phyloP scores from a whole-genome alignment of 2,113 vertebrate genomes.

The Sialia sialis region DNA sequence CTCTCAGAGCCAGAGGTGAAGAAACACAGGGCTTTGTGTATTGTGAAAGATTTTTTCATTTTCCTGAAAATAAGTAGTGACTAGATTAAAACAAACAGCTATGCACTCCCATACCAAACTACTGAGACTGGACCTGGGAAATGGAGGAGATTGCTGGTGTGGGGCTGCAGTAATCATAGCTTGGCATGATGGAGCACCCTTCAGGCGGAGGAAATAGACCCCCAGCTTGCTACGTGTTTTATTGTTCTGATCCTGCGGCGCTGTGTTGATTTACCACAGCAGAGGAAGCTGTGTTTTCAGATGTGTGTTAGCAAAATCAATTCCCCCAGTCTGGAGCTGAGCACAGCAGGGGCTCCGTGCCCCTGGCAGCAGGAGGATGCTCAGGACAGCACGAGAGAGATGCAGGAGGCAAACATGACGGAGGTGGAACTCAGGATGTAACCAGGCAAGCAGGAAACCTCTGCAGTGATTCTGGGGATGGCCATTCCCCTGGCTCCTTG shows the following conservation, averaged over 20 bases:
- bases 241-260: slow-evolving; percentile 14
- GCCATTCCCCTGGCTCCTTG: rapidly evolving
- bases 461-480: not conserved
- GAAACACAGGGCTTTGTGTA: not conserved
- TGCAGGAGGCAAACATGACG: not conserved
- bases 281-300: not conserved
- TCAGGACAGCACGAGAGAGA: not conserved
- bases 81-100: slow-evolving; percentile 39
- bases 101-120: not conserved
- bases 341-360: not conserved
- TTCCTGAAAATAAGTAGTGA: slow-evolving; percentile 31
- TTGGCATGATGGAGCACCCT: slow-evolving; percentile 15
- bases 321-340: not conserved
- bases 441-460: not conserved
- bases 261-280: slow-evolving; percentile 29
- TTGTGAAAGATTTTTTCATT: not conserved
- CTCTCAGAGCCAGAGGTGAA: not conserved
- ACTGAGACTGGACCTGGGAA: not conserved
- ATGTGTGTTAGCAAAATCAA: not conserved
- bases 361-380: rapidly evolving
- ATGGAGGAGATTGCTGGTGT: slow-evolving; percentile 5
- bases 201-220: slow-evolving; percentile 50
- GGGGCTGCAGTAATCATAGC: slow-evolving; percentile 32
- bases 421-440: not conserved
- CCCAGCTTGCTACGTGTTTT: slow-evolving; percentile 16